phyloP scores from a whole-genome alignment of 2,888 invertebrate species.

The Diogma glabrata region DNA sequence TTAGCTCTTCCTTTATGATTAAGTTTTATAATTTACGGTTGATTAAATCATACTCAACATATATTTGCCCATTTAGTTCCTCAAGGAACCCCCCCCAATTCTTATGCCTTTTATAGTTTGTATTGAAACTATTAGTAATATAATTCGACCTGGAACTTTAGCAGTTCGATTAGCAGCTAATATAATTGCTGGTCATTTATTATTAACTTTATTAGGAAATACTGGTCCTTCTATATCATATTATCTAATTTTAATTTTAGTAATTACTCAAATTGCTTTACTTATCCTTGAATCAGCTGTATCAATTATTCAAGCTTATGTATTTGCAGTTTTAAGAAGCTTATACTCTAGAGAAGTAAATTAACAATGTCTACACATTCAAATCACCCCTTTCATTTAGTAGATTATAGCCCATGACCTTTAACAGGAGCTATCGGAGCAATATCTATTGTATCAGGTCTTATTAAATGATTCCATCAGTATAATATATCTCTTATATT shows the following conservation, averaged over 20 bases:
- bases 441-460: conserved; percentile 43
- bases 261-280: conserved; percentile 36
- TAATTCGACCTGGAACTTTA: conserved; percentile 59
- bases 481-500: no score
- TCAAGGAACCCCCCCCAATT: conserved; percentile 48
- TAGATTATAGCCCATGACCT: not conserved
- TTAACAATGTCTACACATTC: no score
- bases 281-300: conserved; percentile 42
- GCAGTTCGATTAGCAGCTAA: no score
- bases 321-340: no score
- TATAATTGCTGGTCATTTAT: conserved; percentile 61
- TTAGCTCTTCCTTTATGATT: no score
- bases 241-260: conserved; percentile 25
- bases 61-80: conserved; percentile 59
- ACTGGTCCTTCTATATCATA: conserved; percentile 29
- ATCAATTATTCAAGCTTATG: conserved; percentile 43
- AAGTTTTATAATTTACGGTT: conserved; percentile 51
- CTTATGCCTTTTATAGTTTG: conserved; percentile 61
- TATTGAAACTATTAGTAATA: conserved; percentile 63
- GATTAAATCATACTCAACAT: conserved; percentile 47
- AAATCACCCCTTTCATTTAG: no score
- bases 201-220: conserved; percentile 49
- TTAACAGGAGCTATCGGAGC: conserved; percentile 28
- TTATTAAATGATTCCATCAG: conserved; percentile 51
- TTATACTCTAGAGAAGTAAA: no score